phyloP scores from a whole-genome alignment of 2,113 vertebrate genomes.

The Nothoprocta perdicaria region DNA sequence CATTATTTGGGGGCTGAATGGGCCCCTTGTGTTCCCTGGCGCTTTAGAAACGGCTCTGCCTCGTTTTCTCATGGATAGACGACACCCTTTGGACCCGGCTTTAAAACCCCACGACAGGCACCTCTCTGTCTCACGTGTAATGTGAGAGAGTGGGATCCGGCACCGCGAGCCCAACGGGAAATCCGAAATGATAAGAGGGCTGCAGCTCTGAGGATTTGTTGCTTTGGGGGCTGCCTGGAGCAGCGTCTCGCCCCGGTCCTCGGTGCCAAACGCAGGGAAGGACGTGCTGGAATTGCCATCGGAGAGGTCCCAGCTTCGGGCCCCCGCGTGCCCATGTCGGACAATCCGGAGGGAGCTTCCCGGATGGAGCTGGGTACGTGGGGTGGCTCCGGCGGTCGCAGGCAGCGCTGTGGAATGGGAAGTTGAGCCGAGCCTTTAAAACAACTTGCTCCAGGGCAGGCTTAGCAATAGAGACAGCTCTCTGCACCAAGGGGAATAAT shows the following conservation, averaged over 20 bases:
- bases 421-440: rapidly evolving
- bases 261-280: not conserved
- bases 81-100: slow-evolving; percentile 61
- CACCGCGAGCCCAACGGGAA: not conserved
- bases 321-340: slow-evolving; percentile 68
- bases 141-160: slow-evolving; percentile 51
- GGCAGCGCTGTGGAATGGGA: not conserved
- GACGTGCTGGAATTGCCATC: not conserved
- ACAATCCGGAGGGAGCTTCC: slow-evolving; percentile 63
- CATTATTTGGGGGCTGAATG: slow-evolving; percentile 59
- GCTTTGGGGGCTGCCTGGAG: not conserved
- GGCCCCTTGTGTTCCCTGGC: slow-evolving; percentile 69
- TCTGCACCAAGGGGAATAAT: not conserved
- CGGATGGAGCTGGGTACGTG: slow-evolving; percentile 78
- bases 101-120: slow-evolving; percentile 70
- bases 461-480: not conserved
- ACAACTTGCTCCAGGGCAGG: not conserved
- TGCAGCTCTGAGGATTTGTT: not conserved
- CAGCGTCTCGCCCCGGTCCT: slow-evolving; percentile 37
- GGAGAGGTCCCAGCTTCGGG: not conserved
- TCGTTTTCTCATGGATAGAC: slow-evolving; percentile 81
- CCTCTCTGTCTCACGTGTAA: slow-evolving; percentile 80
- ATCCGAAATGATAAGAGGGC: slow-evolving; percentile 34
- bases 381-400: not conserved
- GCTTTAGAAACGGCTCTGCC: slow-evolving; percentile 53